Conservation (phyloP, 2,113 vertebrate genomes). For the Progne subis region DNA sequence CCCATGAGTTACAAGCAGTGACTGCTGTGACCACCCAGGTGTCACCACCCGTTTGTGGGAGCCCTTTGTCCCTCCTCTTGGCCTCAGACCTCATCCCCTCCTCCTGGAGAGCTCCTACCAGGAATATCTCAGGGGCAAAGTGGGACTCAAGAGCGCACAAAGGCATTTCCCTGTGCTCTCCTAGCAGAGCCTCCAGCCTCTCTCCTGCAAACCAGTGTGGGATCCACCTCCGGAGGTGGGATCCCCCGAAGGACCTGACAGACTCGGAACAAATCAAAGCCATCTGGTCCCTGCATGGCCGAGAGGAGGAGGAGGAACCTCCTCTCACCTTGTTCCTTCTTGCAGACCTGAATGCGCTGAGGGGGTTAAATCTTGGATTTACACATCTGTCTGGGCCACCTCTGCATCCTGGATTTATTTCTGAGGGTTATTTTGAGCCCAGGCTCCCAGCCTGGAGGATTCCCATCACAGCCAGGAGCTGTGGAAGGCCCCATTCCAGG, state of each 20-base stretch:
- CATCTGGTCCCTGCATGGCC: neutral
- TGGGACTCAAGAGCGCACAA: neutral
- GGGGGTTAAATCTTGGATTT: conserved; percentile 8
- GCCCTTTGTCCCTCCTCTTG: neutral
- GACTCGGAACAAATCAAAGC: neutral
- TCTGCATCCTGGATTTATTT: neutral
- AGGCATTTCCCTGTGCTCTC: neutral
- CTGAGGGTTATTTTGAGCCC: neutral
- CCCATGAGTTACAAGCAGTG: rapidly evolving
- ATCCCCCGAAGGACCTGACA: neutral
- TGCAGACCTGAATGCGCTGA: neutral
- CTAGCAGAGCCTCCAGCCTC: neutral
- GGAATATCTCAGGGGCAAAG: neutral
- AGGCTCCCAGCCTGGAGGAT: neutral
- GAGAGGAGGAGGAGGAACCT: neutral
- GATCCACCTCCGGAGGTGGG: neutral
- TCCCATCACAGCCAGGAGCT: neutral
- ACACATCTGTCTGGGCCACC: neutral
- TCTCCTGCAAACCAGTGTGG: neutral
- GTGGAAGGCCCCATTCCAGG: neutral
- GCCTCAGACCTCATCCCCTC: neutral
- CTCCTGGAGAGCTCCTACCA: neutral
- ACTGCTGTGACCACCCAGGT: neutral
- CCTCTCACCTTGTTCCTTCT: neutral
- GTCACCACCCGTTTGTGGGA: rapidly evolving